These are phyloP conservation scores for Rhagium mordax DNA, from an alignment of 2,888 invertebrate species.

Conservation along the genomic window DNA sequence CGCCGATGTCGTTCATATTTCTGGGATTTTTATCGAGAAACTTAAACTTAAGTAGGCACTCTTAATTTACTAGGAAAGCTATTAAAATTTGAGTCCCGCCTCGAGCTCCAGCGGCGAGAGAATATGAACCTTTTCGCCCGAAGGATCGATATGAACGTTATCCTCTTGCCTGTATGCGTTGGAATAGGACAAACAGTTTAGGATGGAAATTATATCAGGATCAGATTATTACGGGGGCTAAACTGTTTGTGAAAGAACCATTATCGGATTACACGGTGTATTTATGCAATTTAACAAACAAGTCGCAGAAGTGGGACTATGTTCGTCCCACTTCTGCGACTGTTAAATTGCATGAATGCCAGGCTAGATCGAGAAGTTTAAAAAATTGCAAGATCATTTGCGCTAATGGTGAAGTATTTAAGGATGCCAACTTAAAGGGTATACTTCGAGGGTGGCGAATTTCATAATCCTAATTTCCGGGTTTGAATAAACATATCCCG, in stretches of 20 bases:
- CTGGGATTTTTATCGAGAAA: conserved; percentile 37
- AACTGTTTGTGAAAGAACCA: background rate
- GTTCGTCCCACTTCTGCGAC: too few relatives aligned
- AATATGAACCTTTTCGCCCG: conserved; percentile 1
- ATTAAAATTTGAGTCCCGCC: conserved; percentile 32
- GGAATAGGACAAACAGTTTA: background rate
- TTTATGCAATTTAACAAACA: background rate
- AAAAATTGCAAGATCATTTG: too few relatives aligned
- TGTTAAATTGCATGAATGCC: too few relatives aligned
- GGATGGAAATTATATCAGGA: conserved; percentile 2
- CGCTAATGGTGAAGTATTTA: too few relatives aligned
- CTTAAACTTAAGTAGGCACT: conserved; percentile 34
- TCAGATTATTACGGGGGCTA: conserved; percentile 1
- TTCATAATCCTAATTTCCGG: conserved; percentile 22
- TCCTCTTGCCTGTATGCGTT: conserved; percentile 4
- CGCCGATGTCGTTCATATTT: conserved; percentile 36
- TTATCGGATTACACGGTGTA: background rate
- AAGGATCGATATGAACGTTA: conserved; percentile 27
- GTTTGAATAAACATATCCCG: conserved; percentile 22
- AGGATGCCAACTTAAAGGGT: background rate
- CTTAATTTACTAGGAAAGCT: conserved; percentile 37
- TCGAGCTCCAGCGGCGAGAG: background rate
- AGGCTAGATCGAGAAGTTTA: too few relatives aligned
- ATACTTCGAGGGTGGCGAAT: background rate
- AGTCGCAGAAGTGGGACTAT: too few relatives aligned